These are phyloP conservation scores for Diacarnus erythraeanus DNA, from an alignment of 37 sponge, comb jelly and placozoan species.

Conservation along the genomic window DNA sequence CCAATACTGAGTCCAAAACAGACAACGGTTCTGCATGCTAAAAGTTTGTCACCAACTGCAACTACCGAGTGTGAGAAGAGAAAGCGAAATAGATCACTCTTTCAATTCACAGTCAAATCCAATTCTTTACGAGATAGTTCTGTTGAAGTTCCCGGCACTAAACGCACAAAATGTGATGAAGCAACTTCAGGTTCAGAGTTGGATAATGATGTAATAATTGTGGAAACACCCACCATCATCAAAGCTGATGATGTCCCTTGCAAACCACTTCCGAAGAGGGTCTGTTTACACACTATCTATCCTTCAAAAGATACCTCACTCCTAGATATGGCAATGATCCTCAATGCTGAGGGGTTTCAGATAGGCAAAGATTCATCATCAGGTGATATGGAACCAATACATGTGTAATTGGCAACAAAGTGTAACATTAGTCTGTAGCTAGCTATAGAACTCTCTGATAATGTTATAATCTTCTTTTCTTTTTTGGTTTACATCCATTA, in stretches of 20 bases:
- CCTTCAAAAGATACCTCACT: not conserved
- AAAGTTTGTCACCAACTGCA: not conserved
- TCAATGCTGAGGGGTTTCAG: too few species aligned
- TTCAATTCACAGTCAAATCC: not conserved
- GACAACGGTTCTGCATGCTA: too few species aligned
- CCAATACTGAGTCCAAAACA: not conserved
- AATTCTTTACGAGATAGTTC: not conserved
- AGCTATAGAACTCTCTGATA: too few species aligned
- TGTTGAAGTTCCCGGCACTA: too few species aligned
- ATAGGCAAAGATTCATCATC: too few species aligned
- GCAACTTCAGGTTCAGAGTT: not conserved
- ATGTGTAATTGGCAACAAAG: too few species aligned
- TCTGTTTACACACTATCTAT: not conserved
- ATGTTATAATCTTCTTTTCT: constrained; percentile 42
- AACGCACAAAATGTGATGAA: too few species aligned
- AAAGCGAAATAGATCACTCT: not conserved
- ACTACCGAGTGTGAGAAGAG: not conserved
- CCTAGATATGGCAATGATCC: too few species aligned
- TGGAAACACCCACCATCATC: not conserved
- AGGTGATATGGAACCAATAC: too few species aligned
- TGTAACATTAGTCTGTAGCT: too few species aligned
- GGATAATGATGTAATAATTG: not conserved
- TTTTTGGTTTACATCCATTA: constrained; percentile 82
- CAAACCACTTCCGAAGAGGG: not conserved
- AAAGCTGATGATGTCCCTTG: not conserved